These are phyloP conservation scores for Lophura nycthemera DNA, from an alignment of 2,113 vertebrate genomes.

Conservation along the genomic window DNA sequence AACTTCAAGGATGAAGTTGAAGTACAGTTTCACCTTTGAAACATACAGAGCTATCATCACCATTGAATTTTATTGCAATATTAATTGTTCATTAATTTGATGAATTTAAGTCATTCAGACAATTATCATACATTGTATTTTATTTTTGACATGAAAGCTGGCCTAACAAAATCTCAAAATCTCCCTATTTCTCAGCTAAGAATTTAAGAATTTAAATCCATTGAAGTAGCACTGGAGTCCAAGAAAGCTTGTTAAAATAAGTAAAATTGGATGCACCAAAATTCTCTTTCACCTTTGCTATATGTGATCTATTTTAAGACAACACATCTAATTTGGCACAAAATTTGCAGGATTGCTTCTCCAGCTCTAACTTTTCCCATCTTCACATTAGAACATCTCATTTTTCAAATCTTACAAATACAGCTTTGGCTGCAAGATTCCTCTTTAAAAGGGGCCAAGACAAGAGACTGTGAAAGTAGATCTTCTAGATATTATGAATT, in stretches of 20 bases:
- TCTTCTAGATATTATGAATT: background rate
- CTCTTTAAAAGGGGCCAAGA: background rate
- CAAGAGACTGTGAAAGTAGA: background rate
- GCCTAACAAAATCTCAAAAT: background rate
- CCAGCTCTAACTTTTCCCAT: background rate
- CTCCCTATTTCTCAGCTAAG: background rate
- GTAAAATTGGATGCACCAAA: background rate
- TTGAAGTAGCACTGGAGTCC: background rate
- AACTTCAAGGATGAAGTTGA: background rate
- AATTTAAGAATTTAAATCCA: background rate
- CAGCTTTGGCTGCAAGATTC: background rate
- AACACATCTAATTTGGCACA: background rate
- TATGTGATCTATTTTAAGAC: background rate
- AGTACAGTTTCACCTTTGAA: background rate
- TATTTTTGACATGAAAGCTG: background rate
- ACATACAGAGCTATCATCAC: background rate
- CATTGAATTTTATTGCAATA: background rate
- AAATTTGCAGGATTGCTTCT: background rate
- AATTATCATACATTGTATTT: background rate
- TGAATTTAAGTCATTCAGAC: background rate
- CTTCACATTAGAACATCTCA: background rate
- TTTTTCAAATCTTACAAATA: background rate
- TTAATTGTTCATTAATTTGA: background rate
- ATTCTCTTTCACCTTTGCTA: background rate
- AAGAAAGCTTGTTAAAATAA: background rate